Evolutionary conservation across 2,888 invertebrate species (phyloP).

Genomic region (Cabera pusaria): DNA sequence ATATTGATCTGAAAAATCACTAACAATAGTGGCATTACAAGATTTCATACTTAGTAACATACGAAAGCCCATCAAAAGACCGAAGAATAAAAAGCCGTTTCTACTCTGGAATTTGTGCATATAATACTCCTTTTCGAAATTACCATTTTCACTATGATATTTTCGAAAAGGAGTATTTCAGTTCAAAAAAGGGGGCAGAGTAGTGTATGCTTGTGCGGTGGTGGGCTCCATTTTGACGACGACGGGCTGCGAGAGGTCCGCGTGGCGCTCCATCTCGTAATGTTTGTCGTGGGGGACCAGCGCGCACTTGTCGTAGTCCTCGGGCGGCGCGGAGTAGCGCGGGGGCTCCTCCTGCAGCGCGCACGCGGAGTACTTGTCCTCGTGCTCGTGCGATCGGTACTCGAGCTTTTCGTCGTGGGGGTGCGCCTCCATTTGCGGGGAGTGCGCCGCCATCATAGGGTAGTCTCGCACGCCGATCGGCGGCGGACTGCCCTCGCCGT

Average conservation of each 20-base stretch:
- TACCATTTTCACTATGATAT: slow-evolving; percentile 64
- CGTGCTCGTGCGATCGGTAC: slow-evolving; percentile 70
- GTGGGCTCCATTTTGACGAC: slow-evolving; percentile 84
- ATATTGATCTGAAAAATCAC: too few species aligned
- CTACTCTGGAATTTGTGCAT: slow-evolving; percentile 10
- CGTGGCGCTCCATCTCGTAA: slow-evolving; percentile 72
- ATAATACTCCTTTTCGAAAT: slow-evolving; percentile 81
- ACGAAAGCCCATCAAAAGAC: too few species aligned
- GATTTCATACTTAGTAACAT: too few species aligned
- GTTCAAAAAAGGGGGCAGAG: slow-evolving; percentile 91
- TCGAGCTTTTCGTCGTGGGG: slow-evolving; percentile 78
- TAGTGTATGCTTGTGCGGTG: slow-evolving; percentile 84
- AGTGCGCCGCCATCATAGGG: slow-evolving; percentile 86
- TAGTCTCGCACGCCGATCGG: slow-evolving; percentile 86
- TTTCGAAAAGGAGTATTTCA: slow-evolving; percentile 85
- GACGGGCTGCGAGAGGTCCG: slow-evolving; percentile 67
- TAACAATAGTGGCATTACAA: too few species aligned
- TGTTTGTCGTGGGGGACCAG: slow-evolving; percentile 77
- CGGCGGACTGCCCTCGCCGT: slow-evolving; percentile 85
- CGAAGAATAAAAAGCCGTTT: too few species aligned
- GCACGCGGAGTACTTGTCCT: slow-evolving; percentile 74
- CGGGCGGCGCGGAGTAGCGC: slow-evolving; percentile 82
- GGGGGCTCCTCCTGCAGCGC: slow-evolving; percentile 76
- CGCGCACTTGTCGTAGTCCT: slow-evolving; percentile 85
- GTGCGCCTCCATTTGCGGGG: slow-evolving; percentile 82